Evolutionary conservation across 2,797 vertebrate species (phyloP).

Genomic region (Gymnothorax reevesii): DNA sequence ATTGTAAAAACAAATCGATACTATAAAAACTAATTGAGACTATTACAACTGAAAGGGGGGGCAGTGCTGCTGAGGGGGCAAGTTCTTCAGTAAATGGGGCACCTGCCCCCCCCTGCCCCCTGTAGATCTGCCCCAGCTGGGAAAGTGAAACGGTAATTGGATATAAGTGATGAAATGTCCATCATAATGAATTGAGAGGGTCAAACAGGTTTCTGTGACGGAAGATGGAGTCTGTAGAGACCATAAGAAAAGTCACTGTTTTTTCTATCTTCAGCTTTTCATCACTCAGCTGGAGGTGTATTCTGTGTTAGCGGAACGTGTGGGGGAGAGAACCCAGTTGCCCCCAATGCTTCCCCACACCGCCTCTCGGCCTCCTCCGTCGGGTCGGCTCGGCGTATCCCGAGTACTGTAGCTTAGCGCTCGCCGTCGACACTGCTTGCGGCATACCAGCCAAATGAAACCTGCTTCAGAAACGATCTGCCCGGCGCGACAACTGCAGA

Average conservation of each 20-base stretch:
- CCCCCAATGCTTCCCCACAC: background rate
- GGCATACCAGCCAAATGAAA: conserved; percentile 40
- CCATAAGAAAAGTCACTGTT: no score
- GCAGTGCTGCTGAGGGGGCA: no score
- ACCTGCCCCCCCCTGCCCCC: no score
- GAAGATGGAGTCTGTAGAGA: background rate
- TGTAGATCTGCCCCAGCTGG: no score
- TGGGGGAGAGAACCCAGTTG: background rate
- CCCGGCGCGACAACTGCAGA: conserved; percentile 10
- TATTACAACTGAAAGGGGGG: no score
- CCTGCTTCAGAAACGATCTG: conserved; percentile 22
- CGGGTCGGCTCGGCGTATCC: background rate
- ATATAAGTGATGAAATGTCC: no score
- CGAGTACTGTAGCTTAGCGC: conserved; percentile 15
- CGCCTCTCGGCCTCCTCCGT: background rate
- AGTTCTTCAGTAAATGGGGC: no score
- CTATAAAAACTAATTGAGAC: no score
- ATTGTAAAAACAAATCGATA: no score
- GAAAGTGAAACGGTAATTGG: no score
- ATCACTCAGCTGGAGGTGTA: background rate
- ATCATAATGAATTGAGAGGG: no score
- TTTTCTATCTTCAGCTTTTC: background rate
- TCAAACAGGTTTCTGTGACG: no score
- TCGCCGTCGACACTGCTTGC: background rate
- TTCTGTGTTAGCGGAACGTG: background rate